Percentiles rank a stretch among this genome's conserved stretches.
phyloP scores from a whole-genome alignment of 2,888 invertebrate species.

The Latheticus oryzae region DNA sequence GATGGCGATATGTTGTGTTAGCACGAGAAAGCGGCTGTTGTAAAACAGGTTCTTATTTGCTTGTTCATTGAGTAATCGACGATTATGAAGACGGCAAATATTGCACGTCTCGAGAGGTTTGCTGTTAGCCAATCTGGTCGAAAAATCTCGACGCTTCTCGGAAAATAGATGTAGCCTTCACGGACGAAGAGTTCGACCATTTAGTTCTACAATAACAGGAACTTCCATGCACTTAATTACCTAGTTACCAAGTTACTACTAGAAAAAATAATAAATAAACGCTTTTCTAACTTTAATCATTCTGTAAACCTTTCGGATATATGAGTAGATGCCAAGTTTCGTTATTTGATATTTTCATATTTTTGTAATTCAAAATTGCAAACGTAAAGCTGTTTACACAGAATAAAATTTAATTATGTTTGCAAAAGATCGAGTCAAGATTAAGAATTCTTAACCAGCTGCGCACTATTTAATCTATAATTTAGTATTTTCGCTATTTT shows the following conservation, averaged over 20 bases:
- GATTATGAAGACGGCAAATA: conserved; percentile 49
- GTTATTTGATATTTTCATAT: no score
- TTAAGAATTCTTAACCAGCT: no score
- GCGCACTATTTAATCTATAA: no score
- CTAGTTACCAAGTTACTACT: conserved; percentile 47
- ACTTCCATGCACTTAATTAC: conserved; percentile 47
- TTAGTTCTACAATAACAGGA: conserved; percentile 49
- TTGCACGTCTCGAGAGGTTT: conserved; percentile 36
- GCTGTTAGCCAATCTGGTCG: conserved; percentile 16
- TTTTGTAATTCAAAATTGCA: no score
- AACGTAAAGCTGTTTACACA: no score
- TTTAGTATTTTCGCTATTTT: conserved; percentile 6
- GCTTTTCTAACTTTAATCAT: no score
- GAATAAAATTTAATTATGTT: no score
- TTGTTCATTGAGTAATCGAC: conserved; percentile 44
- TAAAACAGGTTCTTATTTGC: conserved; percentile 38
- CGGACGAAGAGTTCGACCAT: conserved; percentile 39
- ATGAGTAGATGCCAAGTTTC: no score
- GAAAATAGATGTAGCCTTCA: conserved; percentile 30
- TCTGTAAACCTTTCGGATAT: no score
- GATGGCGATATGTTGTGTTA: conserved; percentile 7
- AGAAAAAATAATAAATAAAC: no score
- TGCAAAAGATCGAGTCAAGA: no score
- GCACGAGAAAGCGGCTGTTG: conserved; percentile 22
- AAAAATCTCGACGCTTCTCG: conserved; percentile 23